Evolutionary conservation across 2,888 invertebrate species (phyloP), one percentile per base, ranked within the genome.

Genomic region (Drosophila trichaetosa): DNA sequence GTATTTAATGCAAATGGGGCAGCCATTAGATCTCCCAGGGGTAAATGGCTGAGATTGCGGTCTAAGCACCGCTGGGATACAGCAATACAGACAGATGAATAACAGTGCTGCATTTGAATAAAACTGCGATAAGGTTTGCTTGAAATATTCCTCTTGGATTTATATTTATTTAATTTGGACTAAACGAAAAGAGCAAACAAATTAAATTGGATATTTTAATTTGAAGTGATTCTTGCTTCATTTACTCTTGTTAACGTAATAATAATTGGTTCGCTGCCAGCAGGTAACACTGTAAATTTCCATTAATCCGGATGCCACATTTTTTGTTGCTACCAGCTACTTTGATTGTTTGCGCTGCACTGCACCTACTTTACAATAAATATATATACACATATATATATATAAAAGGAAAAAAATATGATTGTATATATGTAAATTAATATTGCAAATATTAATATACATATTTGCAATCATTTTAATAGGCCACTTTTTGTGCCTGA

Each of bases 401-500:
- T 18, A 18, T 18, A 18, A 10, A 38, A 16, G 7, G 7, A 16
- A 8, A 51, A 77, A 54, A 48, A 67, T 46, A 46, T 52, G 42
- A 61, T 36, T 63, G 27, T n/a, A 24, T 46, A 54, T 51, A 40
- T n/a, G 57, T 16, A 53, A 31, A 67, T 33, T 4, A 38, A 48
- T n/a, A 38, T 56, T 42, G 33, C 21, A 24, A 57, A 24, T 42
- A 46, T 56, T 42, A 51, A 54, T 29, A 57, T 56, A 34, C 38
- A 66, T 33, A 77, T 74, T 75, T 82, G 78, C 78, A 86, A 89
- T 87, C 78, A 87, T 76, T 78, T 87, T 85, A 89, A 86, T 82
- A 82, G 80, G 66, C 68, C 76, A 74, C 61, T 84, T 78, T 81
- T 81, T 86, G 69, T 73, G 57, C 59, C 33, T 61, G 36, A 79